Evolutionary conservation across 2,113 vertebrate species (phyloP).

Genomic region (Platichthys stellatus): DNA sequence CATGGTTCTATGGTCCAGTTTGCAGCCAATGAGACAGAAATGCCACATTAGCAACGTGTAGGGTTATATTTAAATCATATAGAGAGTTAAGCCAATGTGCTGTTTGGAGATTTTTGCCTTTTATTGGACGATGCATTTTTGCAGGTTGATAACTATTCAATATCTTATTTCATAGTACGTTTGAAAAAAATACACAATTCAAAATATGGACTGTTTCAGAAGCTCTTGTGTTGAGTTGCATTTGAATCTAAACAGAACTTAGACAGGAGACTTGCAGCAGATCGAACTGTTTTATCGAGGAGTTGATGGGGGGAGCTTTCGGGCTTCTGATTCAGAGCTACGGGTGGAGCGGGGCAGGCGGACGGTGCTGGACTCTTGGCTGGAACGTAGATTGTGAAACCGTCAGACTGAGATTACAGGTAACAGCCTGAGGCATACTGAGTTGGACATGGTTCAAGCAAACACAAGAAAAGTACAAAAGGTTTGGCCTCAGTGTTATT

Average conservation of each 20-base stretch:
- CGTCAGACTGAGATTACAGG: background rate
- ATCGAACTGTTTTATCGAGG: background rate
- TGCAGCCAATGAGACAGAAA: constrained; percentile 66
- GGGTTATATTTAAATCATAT: constrained; percentile 31
- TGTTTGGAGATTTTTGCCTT: constrained; percentile 3
- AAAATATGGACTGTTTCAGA: background rate
- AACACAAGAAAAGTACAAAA: background rate
- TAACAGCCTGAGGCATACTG: background rate
- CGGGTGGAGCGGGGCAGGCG: too few relatives aligned
- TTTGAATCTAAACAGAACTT: background rate
- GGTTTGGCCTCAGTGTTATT: background rate
- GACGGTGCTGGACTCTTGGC: background rate
- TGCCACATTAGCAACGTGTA: constrained; percentile 66
- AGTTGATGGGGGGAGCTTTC: background rate
- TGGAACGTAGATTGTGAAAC: background rate
- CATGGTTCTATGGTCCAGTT: constrained; percentile 50
- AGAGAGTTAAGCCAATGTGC: constrained; percentile 32
- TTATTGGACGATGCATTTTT: constrained; percentile 13
- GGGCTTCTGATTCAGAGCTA: background rate
- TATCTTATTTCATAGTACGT: background rate
- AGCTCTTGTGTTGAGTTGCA: background rate
- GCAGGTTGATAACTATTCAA: background rate
- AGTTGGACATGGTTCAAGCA: background rate
- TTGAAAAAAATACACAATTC: background rate
- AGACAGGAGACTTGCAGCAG: background rate